Percentiles rank a stretch among this genome's conserved stretches.
These are phyloP conservation scores for Rhagoletis zephyria DNA, from an alignment of 1,140 invertebrate species.

Conservation along the genomic window DNA sequence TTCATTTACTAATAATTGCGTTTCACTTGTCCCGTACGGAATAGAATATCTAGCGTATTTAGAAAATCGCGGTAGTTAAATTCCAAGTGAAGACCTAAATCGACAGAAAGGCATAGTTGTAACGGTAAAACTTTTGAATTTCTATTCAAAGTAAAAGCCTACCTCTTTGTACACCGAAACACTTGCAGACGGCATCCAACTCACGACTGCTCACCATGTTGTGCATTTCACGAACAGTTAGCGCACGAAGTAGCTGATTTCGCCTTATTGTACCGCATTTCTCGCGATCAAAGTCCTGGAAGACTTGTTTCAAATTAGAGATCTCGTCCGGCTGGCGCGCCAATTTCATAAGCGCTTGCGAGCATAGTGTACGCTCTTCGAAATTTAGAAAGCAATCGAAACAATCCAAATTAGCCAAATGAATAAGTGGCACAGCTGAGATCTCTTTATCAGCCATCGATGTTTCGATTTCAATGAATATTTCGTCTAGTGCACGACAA, in stretches of 20 bases:
- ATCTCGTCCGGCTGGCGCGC: conserved; percentile 78
- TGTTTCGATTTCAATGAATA: conserved; percentile 79
- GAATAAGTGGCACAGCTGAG: conserved; percentile 78
- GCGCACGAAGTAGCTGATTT: conserved; percentile 77
- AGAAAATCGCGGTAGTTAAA: conserved; percentile 71
- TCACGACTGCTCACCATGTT: conserved; percentile 77
- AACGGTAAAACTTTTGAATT: neutral
- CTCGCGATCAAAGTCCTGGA: conserved; percentile 79
- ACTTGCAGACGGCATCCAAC: conserved; percentile 79
- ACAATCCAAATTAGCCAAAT: conserved; percentile 77
- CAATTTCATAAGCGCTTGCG: conserved; percentile 78
- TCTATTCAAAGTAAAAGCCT: neutral
- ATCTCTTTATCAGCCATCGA: conserved; percentile 74
- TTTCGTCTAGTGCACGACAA: conserved; percentile 78
- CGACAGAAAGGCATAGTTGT: too few relatives aligned
- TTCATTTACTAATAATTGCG: conserved; percentile 64
- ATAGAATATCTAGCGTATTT: conserved; percentile 66
- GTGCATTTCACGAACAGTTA: conserved; percentile 78
- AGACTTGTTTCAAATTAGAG: conserved; percentile 75
- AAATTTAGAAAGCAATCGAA: conserved; percentile 80
- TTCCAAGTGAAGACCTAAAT: conserved; percentile 63
- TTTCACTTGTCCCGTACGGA: conserved; percentile 66
- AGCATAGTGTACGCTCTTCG: conserved; percentile 78
- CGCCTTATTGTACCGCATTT: conserved; percentile 78
- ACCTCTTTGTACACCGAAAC: conserved; percentile 78